A percentile compares a stretch with the other conserved stretches of the same genome.
Conservation (phyloP, 2,888 invertebrate genomes). For the Pocota personata region DNA sequence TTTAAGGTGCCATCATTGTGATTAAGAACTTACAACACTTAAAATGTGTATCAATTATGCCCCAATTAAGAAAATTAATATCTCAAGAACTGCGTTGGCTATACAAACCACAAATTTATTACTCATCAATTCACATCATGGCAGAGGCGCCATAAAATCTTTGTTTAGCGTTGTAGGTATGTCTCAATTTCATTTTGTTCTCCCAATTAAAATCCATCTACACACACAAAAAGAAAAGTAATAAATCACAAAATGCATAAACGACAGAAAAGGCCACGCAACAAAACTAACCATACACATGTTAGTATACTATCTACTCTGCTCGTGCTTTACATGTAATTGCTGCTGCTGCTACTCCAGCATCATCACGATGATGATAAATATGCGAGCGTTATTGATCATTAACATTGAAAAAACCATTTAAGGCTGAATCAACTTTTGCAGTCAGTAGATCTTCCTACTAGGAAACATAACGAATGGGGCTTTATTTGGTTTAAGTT, state of each 20-base stretch:
- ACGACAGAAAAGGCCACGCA: slow-evolving; percentile 56
- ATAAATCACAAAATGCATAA: slow-evolving; percentile 59
- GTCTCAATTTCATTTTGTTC: slow-evolving; percentile 6
- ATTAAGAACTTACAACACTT: slow-evolving; percentile 26
- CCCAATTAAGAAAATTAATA: slow-evolving; percentile 35
- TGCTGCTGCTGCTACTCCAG: background rate
- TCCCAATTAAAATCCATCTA: slow-evolving; percentile 22
- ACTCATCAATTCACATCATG: slow-evolving; percentile 38
- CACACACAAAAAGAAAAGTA: slow-evolving; percentile 16
- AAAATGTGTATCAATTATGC: slow-evolving; percentile 36
- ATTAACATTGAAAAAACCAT: slow-evolving; percentile 61
- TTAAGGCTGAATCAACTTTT: slow-evolving; percentile 49
- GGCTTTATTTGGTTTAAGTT: slow-evolving; percentile 21
- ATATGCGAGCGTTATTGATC: slow-evolving; percentile 45
- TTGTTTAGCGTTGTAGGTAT: background rate
- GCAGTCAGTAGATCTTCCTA: slow-evolving; percentile 37
- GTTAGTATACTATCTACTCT: background rate
- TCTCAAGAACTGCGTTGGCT: background rate
- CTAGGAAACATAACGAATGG: slow-evolving; percentile 26
- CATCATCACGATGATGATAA: slow-evolving; percentile 34
- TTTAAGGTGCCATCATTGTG: slow-evolving; percentile 10
- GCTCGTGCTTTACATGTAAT: slow-evolving; percentile 11
- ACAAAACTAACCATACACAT: slow-evolving; percentile 18
- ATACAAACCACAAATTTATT: slow-evolving; percentile 36
- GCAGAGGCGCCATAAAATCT: slow-evolving; percentile 43